Percentiles rank a stretch among this genome's conserved stretches.
Evolutionary conservation across 2,797 vertebrate species (phyloP).

Genomic region (Dryobates pubescens): DNA sequence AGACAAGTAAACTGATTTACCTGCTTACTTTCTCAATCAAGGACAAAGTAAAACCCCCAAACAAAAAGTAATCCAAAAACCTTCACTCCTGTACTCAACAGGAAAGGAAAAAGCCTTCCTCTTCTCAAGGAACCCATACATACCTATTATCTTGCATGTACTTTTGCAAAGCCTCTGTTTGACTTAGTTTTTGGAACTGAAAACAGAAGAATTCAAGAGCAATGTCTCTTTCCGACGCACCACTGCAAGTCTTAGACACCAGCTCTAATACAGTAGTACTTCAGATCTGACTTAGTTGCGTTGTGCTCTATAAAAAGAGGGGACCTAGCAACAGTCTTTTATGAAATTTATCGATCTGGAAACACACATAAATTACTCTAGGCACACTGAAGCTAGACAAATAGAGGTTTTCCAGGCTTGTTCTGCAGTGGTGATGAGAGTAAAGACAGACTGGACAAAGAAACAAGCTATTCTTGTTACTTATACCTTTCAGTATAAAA

Average conservation of each 20-base stretch:
- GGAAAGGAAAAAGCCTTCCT: neutral
- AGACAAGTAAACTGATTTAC: neutral
- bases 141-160: neutral
- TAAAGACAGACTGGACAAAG: neutral
- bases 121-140: neutral
- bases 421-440: neutral
- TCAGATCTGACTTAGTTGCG: neutral
- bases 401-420: neutral
- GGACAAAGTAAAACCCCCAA: fast-evolving
- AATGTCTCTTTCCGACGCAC: neutral
- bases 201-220: neutral
- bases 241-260: neutral
- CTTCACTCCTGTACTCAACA: neutral
- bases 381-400: neutral
- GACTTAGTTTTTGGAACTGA: neutral
- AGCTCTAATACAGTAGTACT: neutral
- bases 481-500: neutral
- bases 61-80: no score
- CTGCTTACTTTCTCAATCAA: neutral
- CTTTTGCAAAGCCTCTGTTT: neutral
- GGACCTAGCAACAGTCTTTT: neutral
- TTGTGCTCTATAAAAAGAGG: neutral
- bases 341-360: neutral
- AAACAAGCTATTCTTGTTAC: neutral
- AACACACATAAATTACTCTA: neutral